Evolutionary conservation across 2,797 vertebrate genomes (phyloP).

Genomic region (Sciaenops ocellatus): DNA sequence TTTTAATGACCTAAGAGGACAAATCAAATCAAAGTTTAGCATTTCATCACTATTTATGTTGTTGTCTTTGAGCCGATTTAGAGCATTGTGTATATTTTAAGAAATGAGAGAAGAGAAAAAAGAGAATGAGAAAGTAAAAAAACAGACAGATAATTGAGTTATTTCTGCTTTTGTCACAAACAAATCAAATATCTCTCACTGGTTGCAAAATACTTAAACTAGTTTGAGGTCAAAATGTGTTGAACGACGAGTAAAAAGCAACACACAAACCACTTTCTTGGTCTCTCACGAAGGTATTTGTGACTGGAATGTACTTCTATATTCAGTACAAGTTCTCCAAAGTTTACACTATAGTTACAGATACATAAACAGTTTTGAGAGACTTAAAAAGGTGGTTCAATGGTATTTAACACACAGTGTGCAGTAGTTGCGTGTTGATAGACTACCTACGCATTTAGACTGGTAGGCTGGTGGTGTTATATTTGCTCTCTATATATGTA

Average conservation of each 20-base stretch:
- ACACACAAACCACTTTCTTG: too few relatives aligned
- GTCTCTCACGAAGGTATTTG: too few relatives aligned
- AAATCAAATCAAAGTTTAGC: constrained; percentile 59
- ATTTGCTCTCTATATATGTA: too few relatives aligned
- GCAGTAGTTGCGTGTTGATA: too few relatives aligned
- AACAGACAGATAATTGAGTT: constrained; percentile 16
- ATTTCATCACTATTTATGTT: constrained; percentile 67
- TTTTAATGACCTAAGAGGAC: constrained; percentile 64
- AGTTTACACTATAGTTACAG: background rate
- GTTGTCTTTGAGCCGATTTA: constrained; percentile 56
- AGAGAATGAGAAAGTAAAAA: constrained; percentile 7
- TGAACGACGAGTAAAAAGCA: background rate
- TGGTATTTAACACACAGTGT: background rate
- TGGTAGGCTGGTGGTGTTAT: too few relatives aligned
- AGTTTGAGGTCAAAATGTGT: constrained; percentile 15
- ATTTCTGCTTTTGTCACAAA: constrained; percentile 32
- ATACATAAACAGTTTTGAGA: background rate
- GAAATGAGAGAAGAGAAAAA: constrained; percentile 2
- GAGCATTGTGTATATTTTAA: constrained; percentile 37
- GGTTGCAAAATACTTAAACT: constrained; percentile 13
- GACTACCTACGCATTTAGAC: too few relatives aligned
- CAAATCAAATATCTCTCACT: background rate
- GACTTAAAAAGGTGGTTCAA: background rate
- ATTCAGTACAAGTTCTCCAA: background rate
- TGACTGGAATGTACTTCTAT: too few relatives aligned